These are phyloP conservation scores for Oophaga sylvatica DNA, from an alignment of 2,797 vertebrate genomes.

Conservation along the genomic window DNA sequence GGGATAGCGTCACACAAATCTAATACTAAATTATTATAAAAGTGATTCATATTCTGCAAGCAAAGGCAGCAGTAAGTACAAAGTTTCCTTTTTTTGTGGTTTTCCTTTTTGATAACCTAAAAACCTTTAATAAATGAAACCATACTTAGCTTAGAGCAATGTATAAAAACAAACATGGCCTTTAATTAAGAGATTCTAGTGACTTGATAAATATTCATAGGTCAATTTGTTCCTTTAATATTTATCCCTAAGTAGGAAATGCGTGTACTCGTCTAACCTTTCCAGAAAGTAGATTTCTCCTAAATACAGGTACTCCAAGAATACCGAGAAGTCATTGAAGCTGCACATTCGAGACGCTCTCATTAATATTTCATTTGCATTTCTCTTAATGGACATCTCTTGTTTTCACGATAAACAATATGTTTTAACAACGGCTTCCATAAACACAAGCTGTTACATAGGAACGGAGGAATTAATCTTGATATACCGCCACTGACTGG, in stretches of 20 bases:
- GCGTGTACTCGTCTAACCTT: slow-evolving; percentile 40
- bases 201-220: slow-evolving; percentile 67
- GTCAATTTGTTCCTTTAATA: slow-evolving; percentile 65
- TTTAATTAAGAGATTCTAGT: slow-evolving; percentile 65
- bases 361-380: slow-evolving; percentile 56
- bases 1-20: not conserved
- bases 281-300: slow-evolving; percentile 60
- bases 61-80: slow-evolving; percentile 1
- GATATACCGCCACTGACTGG: slow-evolving; percentile 18
- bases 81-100: no score
- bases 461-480: slow-evolving; percentile 51
- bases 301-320: slow-evolving; percentile 20
- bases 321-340: slow-evolving; percentile 12
- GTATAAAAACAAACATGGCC: slow-evolving; percentile 46
- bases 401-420: slow-evolving; percentile 58
- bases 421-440: slow-evolving; percentile 55
- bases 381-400: slow-evolving; percentile 51
- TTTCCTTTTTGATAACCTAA: not conserved
- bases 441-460: slow-evolving; percentile 55
- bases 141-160: slow-evolving; percentile 31
- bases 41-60: slow-evolving; percentile 3
- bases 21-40: not conserved
- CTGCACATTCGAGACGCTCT: slow-evolving; percentile 16
- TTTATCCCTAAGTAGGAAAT: slow-evolving; percentile 56
- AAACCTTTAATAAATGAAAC: slow-evolving; percentile 35